A percentile compares a stretch with the other conserved stretches of the same genome.
Evolutionary conservation across 2,113 vertebrate species (phyloP).

Genomic region (Lathamus discolor): DNA sequence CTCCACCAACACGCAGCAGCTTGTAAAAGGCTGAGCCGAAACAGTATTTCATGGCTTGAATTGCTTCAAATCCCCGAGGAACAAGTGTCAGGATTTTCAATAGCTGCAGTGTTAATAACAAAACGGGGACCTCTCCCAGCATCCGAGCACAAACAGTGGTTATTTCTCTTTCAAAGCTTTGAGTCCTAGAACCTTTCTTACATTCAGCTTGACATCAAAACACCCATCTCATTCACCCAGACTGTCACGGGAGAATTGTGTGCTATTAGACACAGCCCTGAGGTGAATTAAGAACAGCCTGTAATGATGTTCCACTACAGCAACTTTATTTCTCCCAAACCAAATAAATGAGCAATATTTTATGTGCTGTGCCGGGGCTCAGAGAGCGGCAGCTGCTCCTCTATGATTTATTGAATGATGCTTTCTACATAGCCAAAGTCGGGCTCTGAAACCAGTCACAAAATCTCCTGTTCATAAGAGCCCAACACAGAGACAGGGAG

Average conservation of each 20-base stretch:
- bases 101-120: conserved; percentile 13
- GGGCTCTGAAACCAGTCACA: not conserved
- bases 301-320: conserved; percentile 55
- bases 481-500: not conserved
- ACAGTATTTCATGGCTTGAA: conserved; percentile 20
- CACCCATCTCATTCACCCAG: conserved; percentile 59
- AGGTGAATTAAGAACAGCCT: conserved; percentile 56
- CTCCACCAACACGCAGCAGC: not conserved
- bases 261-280: conserved; percentile 43
- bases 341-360: conserved; percentile 47
- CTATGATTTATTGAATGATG: conserved; percentile 32
- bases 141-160: conserved; percentile 24
- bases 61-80: conserved; percentile 25
- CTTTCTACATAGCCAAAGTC: not conserved
- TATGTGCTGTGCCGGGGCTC: conserved; percentile 17
- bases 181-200: conserved; percentile 55
- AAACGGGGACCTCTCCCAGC: conserved; percentile 28
- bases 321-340: conserved; percentile 45
- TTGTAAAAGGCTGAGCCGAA: not conserved
- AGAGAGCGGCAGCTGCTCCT: conserved; percentile 52
- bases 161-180: conserved; percentile 55
- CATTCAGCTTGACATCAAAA: conserved; percentile 49
- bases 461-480: not conserved
- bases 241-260: conserved; percentile 27
- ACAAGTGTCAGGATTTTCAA: conserved; percentile 30